These are phyloP conservation scores for Desoria tigrina DNA, from an alignment of 2,888 invertebrate genomes.

Conservation along the genomic window DNA sequence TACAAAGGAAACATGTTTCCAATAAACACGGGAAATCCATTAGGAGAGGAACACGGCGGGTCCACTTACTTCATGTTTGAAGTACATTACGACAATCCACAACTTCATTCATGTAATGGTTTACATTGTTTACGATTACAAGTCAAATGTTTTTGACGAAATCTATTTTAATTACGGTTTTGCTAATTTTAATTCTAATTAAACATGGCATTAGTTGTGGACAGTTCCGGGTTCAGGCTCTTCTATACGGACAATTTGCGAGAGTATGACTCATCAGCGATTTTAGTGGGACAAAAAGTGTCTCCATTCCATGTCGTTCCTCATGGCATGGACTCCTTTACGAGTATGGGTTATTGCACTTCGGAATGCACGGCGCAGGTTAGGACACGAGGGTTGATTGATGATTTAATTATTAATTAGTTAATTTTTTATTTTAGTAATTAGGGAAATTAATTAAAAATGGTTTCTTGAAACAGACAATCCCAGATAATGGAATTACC, in stretches of 20 bases:
- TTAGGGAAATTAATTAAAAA: too few relatives aligned
- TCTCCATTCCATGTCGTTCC: slow-evolving; percentile 81
- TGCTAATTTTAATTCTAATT: neutral
- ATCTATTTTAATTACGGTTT: neutral
- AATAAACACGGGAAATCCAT: too few relatives aligned
- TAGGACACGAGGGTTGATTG: too few relatives aligned
- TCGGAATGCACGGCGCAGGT: slow-evolving; percentile 58
- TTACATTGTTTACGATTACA: too few relatives aligned
- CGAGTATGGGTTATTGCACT: slow-evolving; percentile 80
- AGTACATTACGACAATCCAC: slow-evolving; percentile 81
- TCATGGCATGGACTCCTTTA: slow-evolving; percentile 73
- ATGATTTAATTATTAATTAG: neutral
- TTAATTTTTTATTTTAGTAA: neutral
- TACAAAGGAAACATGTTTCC: too few relatives aligned
- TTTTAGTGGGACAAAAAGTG: too few relatives aligned
- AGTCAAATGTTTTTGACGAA: too few relatives aligned
- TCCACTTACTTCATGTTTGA: slow-evolving; percentile 84
- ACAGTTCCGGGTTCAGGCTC: slow-evolving; percentile 77
- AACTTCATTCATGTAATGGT: slow-evolving; percentile 47
- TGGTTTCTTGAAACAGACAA: too few relatives aligned
- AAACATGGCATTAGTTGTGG: slow-evolving; percentile 61
- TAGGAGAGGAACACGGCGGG: slow-evolving; percentile 61
- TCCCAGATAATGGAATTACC: slow-evolving; percentile 68
- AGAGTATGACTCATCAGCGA: slow-evolving; percentile 70
- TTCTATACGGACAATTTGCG: slow-evolving; percentile 74